Conservation (phyloP, 2,797 vertebrate genomes). For the Tokudaia tokunoshimensis region DNA sequence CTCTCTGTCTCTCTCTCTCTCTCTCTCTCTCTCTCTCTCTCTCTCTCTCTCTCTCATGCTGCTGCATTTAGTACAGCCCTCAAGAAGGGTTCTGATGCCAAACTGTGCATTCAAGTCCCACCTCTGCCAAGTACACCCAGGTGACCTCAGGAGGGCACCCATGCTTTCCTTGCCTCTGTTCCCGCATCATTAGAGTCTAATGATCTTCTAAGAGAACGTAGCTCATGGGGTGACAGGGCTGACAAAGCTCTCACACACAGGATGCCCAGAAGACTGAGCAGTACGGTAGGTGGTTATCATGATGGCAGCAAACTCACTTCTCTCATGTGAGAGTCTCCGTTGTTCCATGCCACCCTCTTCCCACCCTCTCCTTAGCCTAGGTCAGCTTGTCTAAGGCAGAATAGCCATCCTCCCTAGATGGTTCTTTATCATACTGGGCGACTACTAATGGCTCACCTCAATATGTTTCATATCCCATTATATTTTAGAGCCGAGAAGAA, state of each 20-base stretch:
- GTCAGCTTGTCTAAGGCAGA: neutral
- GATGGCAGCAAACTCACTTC: neutral
- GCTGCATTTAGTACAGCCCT: neutral
- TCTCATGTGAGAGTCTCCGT: neutral
- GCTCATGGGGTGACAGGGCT: neutral
- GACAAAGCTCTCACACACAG: neutral
- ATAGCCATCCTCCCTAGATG: neutral
- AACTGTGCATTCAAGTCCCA: neutral
- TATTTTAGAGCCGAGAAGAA: neutral
- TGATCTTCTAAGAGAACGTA: neutral
- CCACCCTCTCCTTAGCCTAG: no score
- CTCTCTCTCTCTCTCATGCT: no score
- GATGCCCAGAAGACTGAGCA: neutral
- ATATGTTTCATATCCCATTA: neutral
- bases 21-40: no score
- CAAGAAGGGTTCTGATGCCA: neutral
- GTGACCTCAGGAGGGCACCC: neutral
- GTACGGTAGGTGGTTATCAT: neutral
- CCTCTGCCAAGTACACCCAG: neutral
- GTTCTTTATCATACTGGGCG: neutral
- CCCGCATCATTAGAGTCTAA: neutral
- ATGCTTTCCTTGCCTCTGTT: neutral
- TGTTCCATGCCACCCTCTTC: neutral
- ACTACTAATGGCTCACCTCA: neutral
- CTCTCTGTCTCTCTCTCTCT: no score